Evolutionary conservation across 2,888 invertebrate genomes (phyloP).

Genomic region (Drosophila subsilvestris): DNA sequence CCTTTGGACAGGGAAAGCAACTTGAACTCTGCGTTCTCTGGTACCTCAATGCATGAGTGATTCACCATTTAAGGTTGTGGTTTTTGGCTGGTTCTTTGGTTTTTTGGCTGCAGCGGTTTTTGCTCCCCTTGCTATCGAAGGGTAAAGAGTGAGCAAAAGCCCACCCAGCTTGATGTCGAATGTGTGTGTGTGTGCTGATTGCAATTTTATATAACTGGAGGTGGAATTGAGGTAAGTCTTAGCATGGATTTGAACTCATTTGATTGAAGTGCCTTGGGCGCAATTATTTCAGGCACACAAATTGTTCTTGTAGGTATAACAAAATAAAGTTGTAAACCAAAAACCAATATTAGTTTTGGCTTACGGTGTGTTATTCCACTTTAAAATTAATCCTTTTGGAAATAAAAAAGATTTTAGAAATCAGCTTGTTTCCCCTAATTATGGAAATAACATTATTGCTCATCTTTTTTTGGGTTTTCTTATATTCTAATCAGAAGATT

Average conservation of each 20-base stretch:
- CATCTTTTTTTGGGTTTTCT: too few species aligned
- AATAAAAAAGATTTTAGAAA: too few species aligned
- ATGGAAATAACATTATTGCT: too few species aligned
- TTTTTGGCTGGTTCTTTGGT: constrained; percentile 16
- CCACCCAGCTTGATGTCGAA: constrained; percentile 14
- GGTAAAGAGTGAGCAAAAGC: neutral
- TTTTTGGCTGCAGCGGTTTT: constrained; percentile 1
- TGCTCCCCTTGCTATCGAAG: neutral
- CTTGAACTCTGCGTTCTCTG: constrained; percentile 52
- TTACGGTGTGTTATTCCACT: too few species aligned
- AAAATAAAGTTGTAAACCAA: too few species aligned
- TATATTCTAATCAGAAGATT: too few species aligned
- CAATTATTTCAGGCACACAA: neutral
- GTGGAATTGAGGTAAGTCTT: neutral
- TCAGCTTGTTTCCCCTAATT: too few species aligned
- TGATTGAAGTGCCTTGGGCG: neutral
- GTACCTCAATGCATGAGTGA: constrained; percentile 55
- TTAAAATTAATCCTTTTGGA: too few species aligned
- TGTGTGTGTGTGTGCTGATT: neutral
- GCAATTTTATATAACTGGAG: neutral
- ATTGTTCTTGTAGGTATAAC: too few species aligned
- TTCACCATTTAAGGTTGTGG: constrained; percentile 35
- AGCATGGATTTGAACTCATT: neutral
- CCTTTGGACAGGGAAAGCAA: constrained; percentile 53
- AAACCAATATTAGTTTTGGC: too few species aligned